Evolutionary conservation across 2,797 vertebrate species (phyloP), one percentile per base, ranked within the genome.

Genomic region (Gobio occitaniae): DNA sequence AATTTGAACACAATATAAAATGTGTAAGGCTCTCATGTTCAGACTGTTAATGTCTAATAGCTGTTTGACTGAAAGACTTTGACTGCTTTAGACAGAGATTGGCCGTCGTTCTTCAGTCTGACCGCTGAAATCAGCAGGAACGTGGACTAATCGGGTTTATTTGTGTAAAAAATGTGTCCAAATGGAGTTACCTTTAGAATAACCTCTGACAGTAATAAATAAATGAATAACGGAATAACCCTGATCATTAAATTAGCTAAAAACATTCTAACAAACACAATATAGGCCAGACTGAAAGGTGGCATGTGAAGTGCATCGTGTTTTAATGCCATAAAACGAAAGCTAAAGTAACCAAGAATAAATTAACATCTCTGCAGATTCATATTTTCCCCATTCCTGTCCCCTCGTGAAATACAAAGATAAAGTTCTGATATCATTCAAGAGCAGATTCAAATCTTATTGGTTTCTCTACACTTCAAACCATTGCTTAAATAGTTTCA

Each of bases 401-500:
- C 17, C 81, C 84, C 70, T 74, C 16, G 25, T 70, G 59, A 21
- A 86, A 86, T 76, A 76, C 63, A 84, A 87, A 87, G 78, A 78
- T 82, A 86, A 72, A 76, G 52, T 83, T 83, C 77, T 86, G 66
- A 83, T 77, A 63, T 86, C 80, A 83, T 83, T 84, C 66, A 85
- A 86, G 72, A 87, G 59, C 70, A 71, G 74, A 71, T 76, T 87
- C 54, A 44, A 82, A 66, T 83, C 59, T 25, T 70, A 69, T 41
- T 76, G 76, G 15, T 84, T 69, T 81, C 66, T 74, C 72, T 87
- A 86, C 59, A 84, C 68, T 93, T 94, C 93, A 94, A 93, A 94
- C 90, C 90, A 80, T 90, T 91, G 91, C 93, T 92, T 95, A 94
- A 95, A 95, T 95, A 95, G 90, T 90, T 91, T 93, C 92, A 93